Evolutionary conservation across 2,113 vertebrate genomes (phyloP), one percentile per base, ranked within the genome.

Genomic region (Gallinago paraguaiae): DNA sequence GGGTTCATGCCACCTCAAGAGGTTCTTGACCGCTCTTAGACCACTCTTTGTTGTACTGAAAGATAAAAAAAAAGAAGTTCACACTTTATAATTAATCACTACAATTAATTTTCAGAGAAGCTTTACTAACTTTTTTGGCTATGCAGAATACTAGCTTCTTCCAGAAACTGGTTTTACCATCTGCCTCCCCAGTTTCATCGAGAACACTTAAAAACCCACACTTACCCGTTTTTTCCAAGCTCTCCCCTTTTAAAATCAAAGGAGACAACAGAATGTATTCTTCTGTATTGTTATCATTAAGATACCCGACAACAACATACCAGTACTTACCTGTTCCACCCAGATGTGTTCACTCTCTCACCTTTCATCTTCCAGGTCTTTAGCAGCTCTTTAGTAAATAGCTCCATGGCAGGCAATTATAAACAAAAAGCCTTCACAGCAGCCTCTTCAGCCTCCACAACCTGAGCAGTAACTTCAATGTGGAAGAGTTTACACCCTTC

Each of bases 221-320:
- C 23, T 27, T 33, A 20, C 20, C 33, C 6, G 10, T 5, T 10
- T 65, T 45, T 56, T 37, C 45, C 59, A 65, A 61, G 37, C 19
- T 37, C 4, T 59, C 35, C 35, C 19, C 6, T 3, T 23, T 77
- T 24, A 60, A 59, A 19, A 37, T 41, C 20, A 46, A 65, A 74
- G 8, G 0, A 43, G 28, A 43, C 17, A 37, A 54, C 10, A 7
- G 17, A 41, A 48, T 1, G 1, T 24, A 18, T 64, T 61, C 37
- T 50, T 39, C 70, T 11, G 6, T 2, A 46, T 13, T 8, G 2
- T 24, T 33, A 39, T 17, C 31, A 45, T 27, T 17, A 82, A 15
- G 48, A 39, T 11, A 82, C 3, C 1, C 37, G 24, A 30, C 37
- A 83, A 41, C 15, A 53, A 1, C 15, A 46, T 0, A 28, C 0